Conservation (phyloP, 2,797 vertebrate genomes). For the Artibeus jamaicensis region DNA sequence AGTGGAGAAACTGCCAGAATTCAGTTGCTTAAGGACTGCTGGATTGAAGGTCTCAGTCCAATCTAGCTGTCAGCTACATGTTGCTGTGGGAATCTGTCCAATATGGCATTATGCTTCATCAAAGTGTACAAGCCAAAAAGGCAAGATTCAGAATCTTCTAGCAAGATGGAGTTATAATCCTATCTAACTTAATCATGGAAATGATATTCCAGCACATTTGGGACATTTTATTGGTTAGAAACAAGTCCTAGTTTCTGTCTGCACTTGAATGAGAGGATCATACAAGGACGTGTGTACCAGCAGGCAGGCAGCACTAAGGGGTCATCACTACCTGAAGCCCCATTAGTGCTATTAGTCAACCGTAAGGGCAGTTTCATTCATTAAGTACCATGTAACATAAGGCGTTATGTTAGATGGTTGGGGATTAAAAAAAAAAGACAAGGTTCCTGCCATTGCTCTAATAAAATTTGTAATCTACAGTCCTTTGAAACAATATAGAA, state of each 20-base stretch:
- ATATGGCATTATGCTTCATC: background rate
- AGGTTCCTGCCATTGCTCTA: background rate
- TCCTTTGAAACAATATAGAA: background rate
- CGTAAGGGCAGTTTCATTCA: background rate
- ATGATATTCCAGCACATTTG: background rate
- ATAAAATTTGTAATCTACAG: background rate
- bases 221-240: background rate
- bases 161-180: background rate
- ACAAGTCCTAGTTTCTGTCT: background rate
- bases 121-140: background rate
- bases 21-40: background rate
- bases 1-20: background rate
- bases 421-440: background rate
- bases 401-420: background rate
- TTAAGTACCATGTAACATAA: background rate
- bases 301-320: background rate
- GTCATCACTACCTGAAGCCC: fast-evolving
- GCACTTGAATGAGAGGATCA: background rate
- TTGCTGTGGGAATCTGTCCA: background rate
- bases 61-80: background rate
- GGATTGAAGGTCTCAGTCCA: background rate
- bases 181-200: background rate
- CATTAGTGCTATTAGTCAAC: background rate
- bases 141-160: background rate
- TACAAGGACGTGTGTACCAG: background rate